Conservation (phyloP, 1,140 invertebrate genomes). For the Agrilus planipennis region DNA sequence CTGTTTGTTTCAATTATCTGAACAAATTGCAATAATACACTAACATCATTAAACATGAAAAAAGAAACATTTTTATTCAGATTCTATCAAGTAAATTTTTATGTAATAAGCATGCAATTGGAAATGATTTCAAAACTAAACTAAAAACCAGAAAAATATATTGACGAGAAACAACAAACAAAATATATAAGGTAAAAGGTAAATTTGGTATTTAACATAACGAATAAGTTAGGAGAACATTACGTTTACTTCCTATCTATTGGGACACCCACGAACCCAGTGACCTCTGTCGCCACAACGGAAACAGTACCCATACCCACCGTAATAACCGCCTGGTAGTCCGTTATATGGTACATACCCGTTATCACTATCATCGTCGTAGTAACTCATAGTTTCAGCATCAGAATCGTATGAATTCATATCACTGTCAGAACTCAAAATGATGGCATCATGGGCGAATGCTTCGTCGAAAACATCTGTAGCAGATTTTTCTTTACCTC, state of each 20-base stretch:
- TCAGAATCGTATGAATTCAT: background rate
- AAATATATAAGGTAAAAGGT: too few relatives aligned
- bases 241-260: background rate
- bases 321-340: slow-evolving; percentile 28
- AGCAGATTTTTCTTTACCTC: background rate
- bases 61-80: too few relatives aligned
- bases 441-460: background rate
- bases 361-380: slow-evolving; percentile 2
- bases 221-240: too few relatives aligned
- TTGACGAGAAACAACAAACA: too few relatives aligned
- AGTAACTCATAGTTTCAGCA: background rate
- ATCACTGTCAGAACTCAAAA: slow-evolving; percentile 7
- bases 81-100: too few relatives aligned
- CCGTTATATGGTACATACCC: slow-evolving; percentile 10
- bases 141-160: too few relatives aligned
- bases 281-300: slow-evolving; percentile 31
- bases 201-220: too few relatives aligned
- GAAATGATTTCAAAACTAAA: too few relatives aligned
- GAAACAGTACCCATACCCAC: slow-evolving; percentile 33
- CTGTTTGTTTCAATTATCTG: too few relatives aligned
- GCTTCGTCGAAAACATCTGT: background rate
- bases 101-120: too few relatives aligned
- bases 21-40: too few relatives aligned
- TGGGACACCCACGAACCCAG: slow-evolving; percentile 35
- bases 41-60: too few relatives aligned